Evolutionary conservation across 2,888 invertebrate species (phyloP).

Genomic region (Hanleya hanleyi): DNA sequence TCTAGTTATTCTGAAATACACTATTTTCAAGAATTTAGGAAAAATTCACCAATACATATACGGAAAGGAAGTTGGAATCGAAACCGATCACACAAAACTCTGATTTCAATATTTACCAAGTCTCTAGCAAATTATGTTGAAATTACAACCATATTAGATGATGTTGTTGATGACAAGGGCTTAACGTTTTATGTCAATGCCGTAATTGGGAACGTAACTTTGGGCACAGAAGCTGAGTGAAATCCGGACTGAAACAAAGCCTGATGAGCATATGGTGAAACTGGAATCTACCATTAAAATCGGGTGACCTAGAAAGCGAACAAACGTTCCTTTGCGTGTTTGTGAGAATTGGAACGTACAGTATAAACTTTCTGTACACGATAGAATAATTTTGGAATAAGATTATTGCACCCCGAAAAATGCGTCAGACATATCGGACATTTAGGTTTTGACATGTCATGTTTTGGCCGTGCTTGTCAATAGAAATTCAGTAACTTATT

Average conservation of each 20-base stretch:
- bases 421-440: constrained; percentile 11
- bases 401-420: constrained; percentile 9
- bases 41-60: constrained; percentile 16
- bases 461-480: background rate
- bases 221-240: background rate
- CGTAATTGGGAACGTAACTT: no score
- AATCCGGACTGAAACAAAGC: constrained; percentile 4
- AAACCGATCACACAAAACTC: constrained; percentile 19
- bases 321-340: background rate
- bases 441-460: constrained; percentile 8
- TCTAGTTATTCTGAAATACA: no score
- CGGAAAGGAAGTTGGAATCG: constrained; percentile 6
- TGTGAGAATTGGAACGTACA: background rate
- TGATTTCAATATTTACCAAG: constrained; percentile 14
- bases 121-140: constrained; percentile 1
- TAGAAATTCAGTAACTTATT: background rate
- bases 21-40: no score
- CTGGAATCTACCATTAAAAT: constrained; percentile 9
- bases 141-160: constrained; percentile 9
- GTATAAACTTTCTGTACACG: constrained; percentile 29
- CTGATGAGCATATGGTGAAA: constrained; percentile 11
- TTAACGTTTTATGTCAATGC: no score
- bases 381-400: constrained; percentile 17
- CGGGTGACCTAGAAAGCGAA: constrained; percentile 24
- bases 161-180: background rate